Conservation (phyloP, 1,140 invertebrate genomes). For the Trachelipus rathkii region DNA sequence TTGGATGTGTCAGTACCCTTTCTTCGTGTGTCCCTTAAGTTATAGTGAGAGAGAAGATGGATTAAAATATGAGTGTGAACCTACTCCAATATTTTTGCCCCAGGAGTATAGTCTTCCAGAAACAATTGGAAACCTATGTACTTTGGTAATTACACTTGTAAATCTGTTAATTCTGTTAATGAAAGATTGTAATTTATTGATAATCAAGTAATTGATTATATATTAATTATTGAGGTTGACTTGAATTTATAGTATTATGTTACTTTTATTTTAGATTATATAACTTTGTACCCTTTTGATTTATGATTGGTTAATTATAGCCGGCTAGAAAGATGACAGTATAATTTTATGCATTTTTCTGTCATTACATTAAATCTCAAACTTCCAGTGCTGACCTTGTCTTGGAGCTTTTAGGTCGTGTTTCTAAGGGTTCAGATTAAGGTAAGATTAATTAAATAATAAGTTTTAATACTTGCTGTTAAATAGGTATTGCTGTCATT, state of each 20-base stretch:
- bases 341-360: conserved; percentile 87
- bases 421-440: conserved; percentile 99
- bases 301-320: too few species aligned
- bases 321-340: conserved; percentile 64
- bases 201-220: too few species aligned
- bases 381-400: conserved; percentile 96
- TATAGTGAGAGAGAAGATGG: conserved; percentile 43
- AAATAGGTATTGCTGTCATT: too few species aligned
- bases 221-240: too few species aligned
- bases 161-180: too few species aligned
- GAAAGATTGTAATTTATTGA: too few species aligned
- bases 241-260: too few species aligned
- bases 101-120: conserved; percentile 38
- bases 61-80: conserved; percentile 44
- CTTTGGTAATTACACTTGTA: conserved; percentile 23
- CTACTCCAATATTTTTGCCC: conserved; percentile 41
- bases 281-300: conserved; percentile 18
- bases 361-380: conserved; percentile 81
- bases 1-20: conserved; percentile 81
- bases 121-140: conserved; percentile 33
- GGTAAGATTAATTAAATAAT: conserved; percentile 55
- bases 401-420: conserved; percentile 99
- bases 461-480: too few species aligned
- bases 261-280: too few species aligned
- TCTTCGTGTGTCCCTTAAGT: conserved; percentile 88